Conservation (phyloP, 2,888 invertebrate genomes). For the Platypus cylindrus region DNA sequence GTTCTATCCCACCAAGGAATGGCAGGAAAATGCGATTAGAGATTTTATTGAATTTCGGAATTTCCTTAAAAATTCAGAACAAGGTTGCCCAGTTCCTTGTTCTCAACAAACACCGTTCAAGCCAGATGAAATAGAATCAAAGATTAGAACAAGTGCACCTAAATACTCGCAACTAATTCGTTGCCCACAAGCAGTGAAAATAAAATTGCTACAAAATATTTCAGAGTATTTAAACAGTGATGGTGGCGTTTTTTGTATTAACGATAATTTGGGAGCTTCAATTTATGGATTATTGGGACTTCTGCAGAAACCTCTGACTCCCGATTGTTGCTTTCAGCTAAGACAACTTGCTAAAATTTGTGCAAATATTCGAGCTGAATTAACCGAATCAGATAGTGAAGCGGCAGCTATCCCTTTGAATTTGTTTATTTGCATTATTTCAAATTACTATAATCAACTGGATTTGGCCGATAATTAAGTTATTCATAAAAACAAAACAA, state of each 20-base stretch:
- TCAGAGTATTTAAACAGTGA: slow-evolving; percentile 19
- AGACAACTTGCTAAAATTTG: slow-evolving; percentile 45
- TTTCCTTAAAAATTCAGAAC: slow-evolving; percentile 18
- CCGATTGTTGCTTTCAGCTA: slow-evolving; percentile 45
- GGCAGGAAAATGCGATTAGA: slow-evolving; percentile 56
- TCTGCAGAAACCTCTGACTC: slow-evolving; percentile 47
- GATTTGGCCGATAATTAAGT: slow-evolving; percentile 54
- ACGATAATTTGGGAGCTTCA: slow-evolving; percentile 45
- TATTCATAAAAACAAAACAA: slow-evolving; percentile 1
- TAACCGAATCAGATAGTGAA: slow-evolving; percentile 29
- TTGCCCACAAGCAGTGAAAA: slow-evolving; percentile 23
- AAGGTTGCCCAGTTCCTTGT: slow-evolving; percentile 8
- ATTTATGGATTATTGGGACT: slow-evolving; percentile 47
- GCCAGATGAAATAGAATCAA: slow-evolving; percentile 15
- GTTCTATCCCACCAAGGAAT: slow-evolving; percentile 40
- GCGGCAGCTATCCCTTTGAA: slow-evolving; percentile 45
- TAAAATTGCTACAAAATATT: slow-evolving; percentile 24
- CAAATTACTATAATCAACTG: slow-evolving; percentile 59
- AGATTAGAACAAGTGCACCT: slow-evolving; percentile 18
- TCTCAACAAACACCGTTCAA: slow-evolving; percentile 14
- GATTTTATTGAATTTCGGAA: slow-evolving; percentile 50
- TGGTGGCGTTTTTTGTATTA: slow-evolving; percentile 29
- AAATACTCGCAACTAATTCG: slow-evolving; percentile 21
- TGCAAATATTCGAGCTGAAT: slow-evolving; percentile 28
- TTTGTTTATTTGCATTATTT: slow-evolving; percentile 61